A percentile compares a stretch with the other conserved stretches of the same genome.
phyloP scores from a whole-genome alignment of 2,888 invertebrate genomes.

The Hyppa rectilinea region DNA sequence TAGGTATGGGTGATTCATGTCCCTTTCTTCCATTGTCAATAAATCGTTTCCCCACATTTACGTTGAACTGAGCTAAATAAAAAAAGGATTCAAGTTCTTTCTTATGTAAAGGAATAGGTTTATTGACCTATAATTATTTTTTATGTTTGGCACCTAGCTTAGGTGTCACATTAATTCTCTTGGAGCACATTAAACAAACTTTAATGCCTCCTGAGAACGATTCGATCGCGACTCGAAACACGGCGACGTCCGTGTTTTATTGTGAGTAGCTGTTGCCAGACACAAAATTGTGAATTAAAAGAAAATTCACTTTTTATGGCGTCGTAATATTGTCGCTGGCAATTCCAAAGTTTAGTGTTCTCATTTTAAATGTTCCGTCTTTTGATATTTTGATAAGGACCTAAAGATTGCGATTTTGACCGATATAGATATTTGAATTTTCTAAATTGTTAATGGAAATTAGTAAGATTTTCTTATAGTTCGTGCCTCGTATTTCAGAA shows the following conservation, averaged over 20 bases:
- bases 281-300: constrained; percentile 83
- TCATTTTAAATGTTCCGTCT: constrained; percentile 74
- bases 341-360: constrained; percentile 76
- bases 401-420: constrained; percentile 60
- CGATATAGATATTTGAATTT: constrained; percentile 27
- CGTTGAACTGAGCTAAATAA: constrained; percentile 37
- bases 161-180: constrained; percentile 81
- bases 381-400: constrained; percentile 72
- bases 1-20: constrained; percentile 29
- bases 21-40: constrained; percentile 38
- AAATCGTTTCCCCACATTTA: constrained; percentile 39
- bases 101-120: constrained; percentile 72
- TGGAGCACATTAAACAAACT: constrained; percentile 79
- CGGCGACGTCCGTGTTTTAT: constrained; percentile 78
- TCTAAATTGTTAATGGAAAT: constrained; percentile 26
- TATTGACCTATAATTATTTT: constrained; percentile 76
- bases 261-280: constrained; percentile 77
- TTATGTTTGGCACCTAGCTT: constrained; percentile 73
- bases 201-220: constrained; percentile 77
- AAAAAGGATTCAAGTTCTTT: constrained; percentile 69
- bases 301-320: constrained; percentile 80
- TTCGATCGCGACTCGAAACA: constrained; percentile 74
- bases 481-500: background rate
- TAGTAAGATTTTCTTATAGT: background rate
- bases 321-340: constrained; percentile 79